Conservation (phyloP, 2,888 invertebrate genomes). For the Caenorhabditis japonica region DNA sequence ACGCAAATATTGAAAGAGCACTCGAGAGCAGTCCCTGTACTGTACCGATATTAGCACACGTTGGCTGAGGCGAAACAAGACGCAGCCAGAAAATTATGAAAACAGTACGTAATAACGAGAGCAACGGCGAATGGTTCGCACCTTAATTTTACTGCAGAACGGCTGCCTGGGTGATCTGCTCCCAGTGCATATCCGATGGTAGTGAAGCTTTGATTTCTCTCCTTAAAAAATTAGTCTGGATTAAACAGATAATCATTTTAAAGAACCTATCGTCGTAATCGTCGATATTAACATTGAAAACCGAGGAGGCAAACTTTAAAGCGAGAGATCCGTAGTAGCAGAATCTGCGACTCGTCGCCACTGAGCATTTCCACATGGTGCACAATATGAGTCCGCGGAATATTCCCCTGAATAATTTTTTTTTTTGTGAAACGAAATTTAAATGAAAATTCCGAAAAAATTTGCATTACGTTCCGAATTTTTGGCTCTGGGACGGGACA, state of each 20-base stretch:
- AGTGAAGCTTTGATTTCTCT: constrained; percentile 27
- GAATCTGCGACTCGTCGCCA: constrained; percentile 44
- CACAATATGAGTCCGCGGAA: constrained; percentile 19
- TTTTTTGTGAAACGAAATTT: no score
- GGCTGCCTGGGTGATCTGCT: constrained; percentile 17
- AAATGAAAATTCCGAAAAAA: no score
- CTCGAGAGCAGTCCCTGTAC: constrained; percentile 5
- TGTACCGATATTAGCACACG: no score
- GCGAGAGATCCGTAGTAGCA: constrained; percentile 47
- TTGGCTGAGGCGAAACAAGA: no score
- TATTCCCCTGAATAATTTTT: constrained; percentile 24
- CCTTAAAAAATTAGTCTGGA: constrained; percentile 9
- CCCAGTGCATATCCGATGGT: constrained; percentile 40
- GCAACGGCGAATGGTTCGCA: neutral
- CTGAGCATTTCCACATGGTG: constrained; percentile 35
- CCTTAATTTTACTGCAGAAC: constrained; percentile 12
- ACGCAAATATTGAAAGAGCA: constrained; percentile 12
- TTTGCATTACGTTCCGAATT: no score
- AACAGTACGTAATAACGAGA: neutral
- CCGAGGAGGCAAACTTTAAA: constrained; percentile 18
- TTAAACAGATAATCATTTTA: neutral
- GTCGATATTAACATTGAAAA: constrained; percentile 48
- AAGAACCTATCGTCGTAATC: constrained; percentile 41
- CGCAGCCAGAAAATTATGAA: neutral
- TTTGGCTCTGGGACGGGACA: no score